Evolutionary conservation across 23 tunicate species (phyloP), one percentile per base, ranked within the genome.

Genomic region (Ciona savignyi): DNA sequence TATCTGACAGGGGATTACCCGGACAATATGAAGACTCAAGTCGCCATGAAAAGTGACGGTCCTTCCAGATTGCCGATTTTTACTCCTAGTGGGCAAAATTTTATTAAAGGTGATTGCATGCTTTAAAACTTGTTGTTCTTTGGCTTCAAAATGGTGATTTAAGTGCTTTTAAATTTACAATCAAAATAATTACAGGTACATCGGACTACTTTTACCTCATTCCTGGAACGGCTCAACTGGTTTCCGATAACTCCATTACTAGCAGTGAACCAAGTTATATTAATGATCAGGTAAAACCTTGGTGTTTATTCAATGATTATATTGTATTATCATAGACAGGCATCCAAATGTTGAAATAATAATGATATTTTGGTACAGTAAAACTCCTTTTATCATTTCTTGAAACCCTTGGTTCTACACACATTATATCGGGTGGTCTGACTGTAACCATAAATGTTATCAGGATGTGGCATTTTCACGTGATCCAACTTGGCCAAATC

Each of bases 1-100:
- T 94, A 81, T 61, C 73, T 82, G 20, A 68, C 72, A 66, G 99
- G 99, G 23, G 79, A 87, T 67, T 87, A 88, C 64, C 99, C 99
- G 2, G 74, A 78, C 33, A 56, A 22, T 22, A 83, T 94, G 90
- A 94, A 71, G 25, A 77, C 72, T 63, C 77, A 73, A 74, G 81
- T 83, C 4, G 83, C 42, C 3, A 20, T 22, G 22, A 62, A 80
- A 68, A 24, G 49, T 22, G 42, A 68, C 22, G 49, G n/a, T 23
- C 34, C 4, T 34, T 4, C 71, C 34, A 35, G 85, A 23, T 71
- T 94, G 3, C 90, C 86, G 3, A 74, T 56, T 4, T 77, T 93
- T 20, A 74, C 86, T 19, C 74, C 35, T 48, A 77, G 65, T 33
- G 86, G 87, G 70, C 75, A 24, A 32, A 67, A 56, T 62, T 74